Evolutionary conservation across 2,888 invertebrate species (phyloP), one percentile per base, ranked within the genome.

Genomic region (Eucera pruinosa): DNA sequence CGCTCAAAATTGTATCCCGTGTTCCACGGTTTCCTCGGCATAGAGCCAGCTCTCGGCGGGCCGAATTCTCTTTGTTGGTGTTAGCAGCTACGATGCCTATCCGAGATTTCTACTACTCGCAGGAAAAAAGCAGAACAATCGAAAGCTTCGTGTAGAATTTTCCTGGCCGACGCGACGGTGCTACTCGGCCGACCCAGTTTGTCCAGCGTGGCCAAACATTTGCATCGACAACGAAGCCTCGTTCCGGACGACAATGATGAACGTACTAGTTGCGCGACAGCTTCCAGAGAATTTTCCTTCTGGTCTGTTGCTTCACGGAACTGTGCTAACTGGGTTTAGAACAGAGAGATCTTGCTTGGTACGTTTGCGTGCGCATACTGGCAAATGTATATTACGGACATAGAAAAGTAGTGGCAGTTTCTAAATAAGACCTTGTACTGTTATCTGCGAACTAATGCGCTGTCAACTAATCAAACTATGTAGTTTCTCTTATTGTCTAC

Each of bases 21-120:
- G 57, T 74, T 48, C 52, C 68, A 39, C 43, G 45, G 43, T 45
- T 65, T 5, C 13, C 60, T 79, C 61, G 65, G 73, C 65, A 58
- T 15, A 15, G 25, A 78, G 65, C 61, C 69, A 77, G 61, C 18
- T 45, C 15, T 55, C 48, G 27, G 27, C 60, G 43, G 48, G 33
- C 25, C 64, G 64, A 50, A 78, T 64, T 78, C 69, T 52, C 18
- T 39, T 48, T 50, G 58, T 58, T 15, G n/a, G 20, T 36, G 15
- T 11, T 54, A 30, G 15, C 48, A 30, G 30, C 23, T 4, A 30
- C 25, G 43, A 30, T 25, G 20, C 15, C 48, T n/a, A 18, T 50
- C 43, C n/a, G 23, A 68, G 15, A 33, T 50, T 27, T 50, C 33
- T 41, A n/a, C 20, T 41, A 18, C 23, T 20, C n/a, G 43, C 9